Evolutionary conservation across 2,113 vertebrate genomes (phyloP), one percentile per base, ranked within the genome.

Genomic region (Cygnus buccinator): DNA sequence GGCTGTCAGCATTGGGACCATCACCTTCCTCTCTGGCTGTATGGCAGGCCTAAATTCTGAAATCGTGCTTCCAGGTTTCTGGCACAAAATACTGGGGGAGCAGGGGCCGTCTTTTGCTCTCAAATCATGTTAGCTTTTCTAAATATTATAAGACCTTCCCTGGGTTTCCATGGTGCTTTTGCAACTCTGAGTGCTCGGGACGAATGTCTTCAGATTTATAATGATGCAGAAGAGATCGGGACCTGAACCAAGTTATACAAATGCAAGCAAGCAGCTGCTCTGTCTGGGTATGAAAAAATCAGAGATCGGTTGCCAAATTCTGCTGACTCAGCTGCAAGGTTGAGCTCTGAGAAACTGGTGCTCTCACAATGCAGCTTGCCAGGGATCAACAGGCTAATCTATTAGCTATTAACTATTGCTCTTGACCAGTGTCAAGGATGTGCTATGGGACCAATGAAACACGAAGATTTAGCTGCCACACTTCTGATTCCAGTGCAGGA

Each of bases 341-440:
- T 73, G 43, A 22, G 55, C 70, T 31, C 16, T 16, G 39, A 39
- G 50, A 31, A 68, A 14, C 5, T 1, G 0, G 6, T 6, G 16
- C 3, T 0, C 26, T 46, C 46, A 73, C 28, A 5, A 4, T 6
- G 19, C 59, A 25, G 50, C 29, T 31, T 54, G 88, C 80, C 91
- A 71, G 73, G 33, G 73, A n/a, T 17, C 91, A 84, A 12, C 43
- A 6, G 72, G 14, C 10, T 58, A 63, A n/a, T 8, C 73, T 71
- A 62, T 94, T 91, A 97, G 83, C 73, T 46, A 97, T 96, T 97
- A 95, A 96, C 94, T 66, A 48, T 7, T 91, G 83, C 73, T 70
- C 83, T 85, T 54, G 61, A 46, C 65, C 79, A 22, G 26, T 2
- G 83, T 68, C 94, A 96, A 96, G 94, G 95, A 52, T 19, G 0